phyloP scores from a whole-genome alignment of 2,888 invertebrate genomes.

The Melanotus villosus region DNA sequence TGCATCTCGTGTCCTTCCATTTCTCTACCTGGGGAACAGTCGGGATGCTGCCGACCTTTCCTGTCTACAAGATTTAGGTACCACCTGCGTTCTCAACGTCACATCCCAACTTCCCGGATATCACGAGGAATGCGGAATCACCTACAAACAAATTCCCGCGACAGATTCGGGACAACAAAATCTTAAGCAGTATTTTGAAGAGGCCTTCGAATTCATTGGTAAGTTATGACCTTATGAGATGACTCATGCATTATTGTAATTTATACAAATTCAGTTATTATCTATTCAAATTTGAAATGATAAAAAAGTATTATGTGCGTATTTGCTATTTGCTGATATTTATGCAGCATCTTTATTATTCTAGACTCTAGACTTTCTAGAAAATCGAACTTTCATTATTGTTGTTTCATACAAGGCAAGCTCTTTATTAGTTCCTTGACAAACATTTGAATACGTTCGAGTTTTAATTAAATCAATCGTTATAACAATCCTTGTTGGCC shows the following conservation, averaged over 20 bases:
- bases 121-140: constrained; percentile 77
- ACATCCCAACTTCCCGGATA: constrained; percentile 83
- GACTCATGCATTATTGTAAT: too few relatives aligned
- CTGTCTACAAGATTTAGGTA: constrained; percentile 76
- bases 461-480: too few relatives aligned
- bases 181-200: constrained; percentile 90
- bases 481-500: too few relatives aligned
- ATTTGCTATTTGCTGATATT: too few relatives aligned
- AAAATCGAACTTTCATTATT: too few relatives aligned
- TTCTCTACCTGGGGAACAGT: constrained; percentile 87
- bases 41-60: constrained; percentile 83
- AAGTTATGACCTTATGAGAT: constrained; percentile 69
- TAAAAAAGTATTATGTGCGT: background rate
- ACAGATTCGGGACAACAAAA: constrained; percentile 88
- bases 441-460: too few relatives aligned
- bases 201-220: constrained; percentile 90
- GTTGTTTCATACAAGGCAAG: too few relatives aligned
- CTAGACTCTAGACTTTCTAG: too few relatives aligned
- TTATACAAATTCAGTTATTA: constrained; percentile 9
- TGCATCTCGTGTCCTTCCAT: constrained; percentile 84
- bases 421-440: too few relatives aligned
- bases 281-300: constrained; percentile 6
- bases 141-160: constrained; percentile 85
- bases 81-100: constrained; percentile 86
- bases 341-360: too few relatives aligned